Evolutionary conservation across 2,113 vertebrate genomes (phyloP), one percentile per base, ranked within the genome.

Genomic region (Cheirogaleus medius): DNA sequence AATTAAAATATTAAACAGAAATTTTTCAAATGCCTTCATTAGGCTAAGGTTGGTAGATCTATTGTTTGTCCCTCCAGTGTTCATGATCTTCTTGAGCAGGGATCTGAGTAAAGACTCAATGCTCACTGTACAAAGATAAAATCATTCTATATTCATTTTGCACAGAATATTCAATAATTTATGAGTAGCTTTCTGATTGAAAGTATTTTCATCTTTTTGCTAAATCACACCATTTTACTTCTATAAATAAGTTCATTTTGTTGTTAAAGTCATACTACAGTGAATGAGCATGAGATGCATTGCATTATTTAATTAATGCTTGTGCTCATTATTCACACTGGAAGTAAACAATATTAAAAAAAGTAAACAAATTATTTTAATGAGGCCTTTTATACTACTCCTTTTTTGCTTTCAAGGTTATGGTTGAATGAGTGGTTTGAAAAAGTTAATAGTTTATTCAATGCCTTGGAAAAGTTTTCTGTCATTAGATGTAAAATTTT

Each of bases 311-410:
- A 98, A 98, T 97, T 98, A 98, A 98, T 95, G 96, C 54, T 56
- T 97, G 69, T 97, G 37, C 64, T 98, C 32, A 84, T 88, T 66
- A 84, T 97, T 95, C 95, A 60, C 29, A 91, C 20, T 87, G 27
- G 71, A 97, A 97, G 85, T 97, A 98, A 98, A 98, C 85, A 96
- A 93, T 93, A 97, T 87, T 96, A 88, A 58, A 97, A 93, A 92
- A 73, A 97, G 84, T 92, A 98, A 97, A 97, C 92, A 98, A 98
- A 98, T 95, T 20, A 73, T 95, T 98, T 97, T 97, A 97, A 97
- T 95, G 87, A 96, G 52, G 42, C 0, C 18, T 97, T 95, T 97
- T 87, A 25, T 86, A 92, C 87, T 95, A 87, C 58, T 96, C 11
- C 54, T 64, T 96, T 97, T 95, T 86, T 73, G 78, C 21, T 98